These are phyloP conservation scores for Rhadina sibilatrix DNA, from an alignment of 2,113 vertebrate genomes.

Conservation along the genomic window DNA sequence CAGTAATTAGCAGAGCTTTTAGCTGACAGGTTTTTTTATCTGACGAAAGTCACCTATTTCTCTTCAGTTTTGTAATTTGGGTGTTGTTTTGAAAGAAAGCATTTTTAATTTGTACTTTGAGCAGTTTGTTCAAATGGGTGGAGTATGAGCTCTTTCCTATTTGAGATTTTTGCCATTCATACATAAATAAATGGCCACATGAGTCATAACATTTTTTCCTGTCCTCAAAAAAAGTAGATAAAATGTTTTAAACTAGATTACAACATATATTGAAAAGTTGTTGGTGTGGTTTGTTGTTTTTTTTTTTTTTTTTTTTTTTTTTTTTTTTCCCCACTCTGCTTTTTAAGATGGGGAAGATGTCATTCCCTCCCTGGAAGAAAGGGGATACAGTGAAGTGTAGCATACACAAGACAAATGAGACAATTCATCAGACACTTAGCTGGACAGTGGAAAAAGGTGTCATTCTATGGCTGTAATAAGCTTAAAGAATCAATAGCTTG, in stretches of 20 bases:
- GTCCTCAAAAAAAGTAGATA: background rate
- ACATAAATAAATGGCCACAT: background rate
- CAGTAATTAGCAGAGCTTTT: background rate
- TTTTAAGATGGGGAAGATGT: background rate
- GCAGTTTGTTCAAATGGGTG: background rate
- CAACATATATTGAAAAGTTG: too few species aligned
- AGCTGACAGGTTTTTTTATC: background rate
- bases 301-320: background rate
- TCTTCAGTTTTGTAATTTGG: background rate
- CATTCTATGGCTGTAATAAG: background rate
- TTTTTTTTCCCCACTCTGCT: background rate
- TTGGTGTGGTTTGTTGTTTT: too few species aligned
- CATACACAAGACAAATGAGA: background rate
- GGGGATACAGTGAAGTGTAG: fast-evolving
- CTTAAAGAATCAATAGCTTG: background rate
- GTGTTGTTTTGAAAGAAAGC: background rate
- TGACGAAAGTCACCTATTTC: background rate
- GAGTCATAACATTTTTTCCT: background rate
- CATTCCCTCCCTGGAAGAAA: background rate
- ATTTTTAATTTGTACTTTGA: background rate
- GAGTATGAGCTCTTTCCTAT: background rate
- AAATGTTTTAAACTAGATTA: background rate
- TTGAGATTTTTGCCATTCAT: background rate
- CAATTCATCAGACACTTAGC: background rate
- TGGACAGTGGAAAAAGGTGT: background rate